These are phyloP conservation scores for Tetrao urogallus DNA, from an alignment of 2,113 vertebrate genomes.

Conservation along the genomic window DNA sequence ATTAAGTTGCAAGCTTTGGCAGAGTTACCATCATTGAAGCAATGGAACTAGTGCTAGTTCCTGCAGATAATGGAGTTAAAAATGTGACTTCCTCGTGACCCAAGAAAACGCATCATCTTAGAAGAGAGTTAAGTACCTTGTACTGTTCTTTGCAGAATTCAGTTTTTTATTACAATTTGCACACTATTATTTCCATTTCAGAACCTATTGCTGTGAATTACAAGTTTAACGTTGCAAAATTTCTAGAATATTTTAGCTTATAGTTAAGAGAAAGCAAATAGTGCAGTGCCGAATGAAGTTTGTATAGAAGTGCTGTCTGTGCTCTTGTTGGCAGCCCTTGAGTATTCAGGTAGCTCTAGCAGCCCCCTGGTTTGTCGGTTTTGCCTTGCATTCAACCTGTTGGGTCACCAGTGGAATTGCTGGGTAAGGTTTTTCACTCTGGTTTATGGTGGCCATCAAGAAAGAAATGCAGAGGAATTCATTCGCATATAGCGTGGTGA, in stretches of 20 bases:
- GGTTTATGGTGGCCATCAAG: not conserved
- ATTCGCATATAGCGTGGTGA: fast-evolving
- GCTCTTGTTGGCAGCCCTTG: not conserved
- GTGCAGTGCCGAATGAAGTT: not conserved
- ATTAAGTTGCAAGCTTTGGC: not conserved
- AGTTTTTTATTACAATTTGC: not conserved
- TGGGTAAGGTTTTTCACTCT: not conserved
- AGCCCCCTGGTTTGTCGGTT: not conserved
- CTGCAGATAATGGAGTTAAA: not conserved
- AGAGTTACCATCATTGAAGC: not conserved
- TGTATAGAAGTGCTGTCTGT: not conserved
- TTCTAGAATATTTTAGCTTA: not conserved
- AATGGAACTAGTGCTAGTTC: not conserved
- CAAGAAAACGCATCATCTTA: not conserved
- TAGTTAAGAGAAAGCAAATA: not conserved
- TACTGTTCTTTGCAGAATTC: not conserved
- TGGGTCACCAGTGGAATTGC: not conserved
- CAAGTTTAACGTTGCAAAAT: not conserved
- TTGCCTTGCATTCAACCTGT: not conserved
- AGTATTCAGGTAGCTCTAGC: not conserved
- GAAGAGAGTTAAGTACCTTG: not conserved
- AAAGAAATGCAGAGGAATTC: not conserved
- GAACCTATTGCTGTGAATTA: not conserved
- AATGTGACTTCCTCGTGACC: not conserved
- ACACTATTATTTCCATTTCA: not conserved